phyloP scores from a whole-genome alignment of 2,888 invertebrate genomes.

The Troglohyphantes excavatus region DNA sequence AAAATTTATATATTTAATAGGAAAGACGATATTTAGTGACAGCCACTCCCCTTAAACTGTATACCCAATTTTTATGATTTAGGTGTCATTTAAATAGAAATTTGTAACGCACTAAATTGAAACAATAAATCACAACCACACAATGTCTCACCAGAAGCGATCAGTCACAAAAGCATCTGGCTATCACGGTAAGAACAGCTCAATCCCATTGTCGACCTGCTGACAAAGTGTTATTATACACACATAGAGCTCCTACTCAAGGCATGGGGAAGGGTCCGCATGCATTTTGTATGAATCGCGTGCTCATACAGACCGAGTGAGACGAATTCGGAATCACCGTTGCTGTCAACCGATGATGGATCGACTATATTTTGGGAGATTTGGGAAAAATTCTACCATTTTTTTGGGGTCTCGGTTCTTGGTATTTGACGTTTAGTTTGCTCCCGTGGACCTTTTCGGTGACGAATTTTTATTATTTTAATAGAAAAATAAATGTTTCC shows the following conservation, averaged over 20 bases:
- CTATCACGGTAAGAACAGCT: slow-evolving; percentile 36
- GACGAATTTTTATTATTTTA: not conserved
- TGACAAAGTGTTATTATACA: slow-evolving; percentile 46
- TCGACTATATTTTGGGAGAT: slow-evolving; percentile 57
- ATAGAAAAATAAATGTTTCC: no score
- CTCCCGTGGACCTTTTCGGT: not conserved
- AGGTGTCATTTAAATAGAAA: no score
- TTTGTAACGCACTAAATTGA: no score
- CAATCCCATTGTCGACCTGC: slow-evolving; percentile 20
- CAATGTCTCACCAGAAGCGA: not conserved
- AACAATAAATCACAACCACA: no score
- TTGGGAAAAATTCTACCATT: not conserved
- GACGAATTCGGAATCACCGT: slow-evolving; percentile 69
- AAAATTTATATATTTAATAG: no score
- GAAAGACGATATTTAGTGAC: no score
- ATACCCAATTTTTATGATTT: no score
- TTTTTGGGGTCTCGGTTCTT: not conserved
- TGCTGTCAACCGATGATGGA: slow-evolving; percentile 52
- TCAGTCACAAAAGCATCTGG: slow-evolving; percentile 28
- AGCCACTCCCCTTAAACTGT: no score
- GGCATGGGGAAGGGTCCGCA: not conserved
- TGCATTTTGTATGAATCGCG: slow-evolving; percentile 71
- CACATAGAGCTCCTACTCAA: not conserved
- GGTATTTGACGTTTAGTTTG: not conserved
- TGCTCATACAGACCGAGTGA: slow-evolving; percentile 59